Evolutionary conservation across 2,888 invertebrate species (phyloP).

Genomic region (Dicyrtoma fusca): DNA sequence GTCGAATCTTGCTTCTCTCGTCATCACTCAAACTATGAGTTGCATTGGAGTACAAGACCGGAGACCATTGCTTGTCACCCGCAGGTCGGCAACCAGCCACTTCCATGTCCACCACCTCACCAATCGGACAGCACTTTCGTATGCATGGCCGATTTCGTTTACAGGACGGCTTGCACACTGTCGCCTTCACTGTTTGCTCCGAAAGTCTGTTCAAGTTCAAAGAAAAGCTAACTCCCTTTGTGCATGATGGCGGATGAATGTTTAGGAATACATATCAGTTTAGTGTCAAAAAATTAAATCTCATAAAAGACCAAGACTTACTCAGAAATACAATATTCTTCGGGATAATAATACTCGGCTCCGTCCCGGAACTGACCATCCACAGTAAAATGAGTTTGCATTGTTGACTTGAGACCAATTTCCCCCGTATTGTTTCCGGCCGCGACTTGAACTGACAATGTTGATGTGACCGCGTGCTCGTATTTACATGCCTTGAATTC

Average conservation of each 20-base stretch:
- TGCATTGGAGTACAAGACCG: conserved; percentile 10
- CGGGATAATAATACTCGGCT: conserved; percentile 20
- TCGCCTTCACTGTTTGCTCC: neutral
- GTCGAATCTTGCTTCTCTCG: conserved; percentile 10
- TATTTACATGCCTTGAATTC: conserved; percentile 23
- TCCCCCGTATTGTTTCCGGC: neutral
- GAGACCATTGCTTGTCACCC: conserved; percentile 19
- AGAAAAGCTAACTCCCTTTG: no score
- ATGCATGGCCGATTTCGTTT: conserved; percentile 24
- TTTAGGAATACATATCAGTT: no score
- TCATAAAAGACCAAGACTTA: no score
- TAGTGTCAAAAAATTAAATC: no score
- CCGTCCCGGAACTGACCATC: conserved; percentile 16
- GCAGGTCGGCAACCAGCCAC: conserved; percentile 7
- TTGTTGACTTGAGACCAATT: neutral
- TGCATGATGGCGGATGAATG: no score
- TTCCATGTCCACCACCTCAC: conserved; percentile 23
- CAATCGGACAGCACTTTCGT: conserved; percentile 18
- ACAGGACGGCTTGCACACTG: conserved; percentile 17
- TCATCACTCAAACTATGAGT: neutral
- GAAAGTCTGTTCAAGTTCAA: neutral
- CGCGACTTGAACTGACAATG: neutral
- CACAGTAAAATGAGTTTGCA: neutral
- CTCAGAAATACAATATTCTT: conserved; percentile 20
- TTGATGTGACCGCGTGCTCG: conserved; percentile 1